These are phyloP conservation scores for Eupithecia inturbata DNA, from an alignment of 2,888 invertebrate species.

Conservation along the genomic window DNA sequence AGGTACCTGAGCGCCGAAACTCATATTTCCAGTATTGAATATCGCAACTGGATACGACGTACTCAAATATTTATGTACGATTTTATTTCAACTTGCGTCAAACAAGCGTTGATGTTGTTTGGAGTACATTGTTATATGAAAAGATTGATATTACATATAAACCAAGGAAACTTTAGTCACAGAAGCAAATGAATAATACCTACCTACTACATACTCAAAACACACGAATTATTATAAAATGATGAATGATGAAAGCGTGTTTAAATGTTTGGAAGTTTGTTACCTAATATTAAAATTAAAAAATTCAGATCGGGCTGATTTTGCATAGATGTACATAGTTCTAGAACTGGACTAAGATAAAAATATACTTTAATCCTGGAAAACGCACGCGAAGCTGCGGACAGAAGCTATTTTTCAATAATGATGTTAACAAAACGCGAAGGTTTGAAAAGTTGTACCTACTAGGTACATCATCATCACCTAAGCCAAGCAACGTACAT, in stretches of 20 bases:
- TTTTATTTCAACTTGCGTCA: conserved; percentile 42
- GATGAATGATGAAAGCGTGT: neutral
- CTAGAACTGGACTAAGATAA: neutral
- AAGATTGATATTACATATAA: neutral
- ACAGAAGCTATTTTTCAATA: neutral
- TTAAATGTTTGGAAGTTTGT: neutral
- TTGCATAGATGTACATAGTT: neutral
- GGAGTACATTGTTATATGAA: neutral
- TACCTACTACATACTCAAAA: neutral
- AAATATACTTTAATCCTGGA: neutral
- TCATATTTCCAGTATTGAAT: conserved; percentile 54
- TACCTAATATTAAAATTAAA: neutral
- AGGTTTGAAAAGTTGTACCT: neutral
- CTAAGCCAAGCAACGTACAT: neutral
- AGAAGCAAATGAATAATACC: neutral
- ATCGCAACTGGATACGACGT: conserved; percentile 45
- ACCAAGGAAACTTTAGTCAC: neutral
- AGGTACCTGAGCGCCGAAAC: conserved; percentile 36
- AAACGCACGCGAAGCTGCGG: neutral
- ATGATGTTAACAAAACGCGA: neutral
- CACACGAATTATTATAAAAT: neutral
- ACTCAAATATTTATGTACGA: conserved; percentile 47
- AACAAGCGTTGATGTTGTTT: conserved; percentile 31
- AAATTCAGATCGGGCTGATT: neutral
- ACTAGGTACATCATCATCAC: neutral